Percentiles rank a stretch among this genome's conserved stretches.
Evolutionary conservation across 2,113 vertebrate genomes (phyloP).

Genomic region (Cisticola juncidis): DNA sequence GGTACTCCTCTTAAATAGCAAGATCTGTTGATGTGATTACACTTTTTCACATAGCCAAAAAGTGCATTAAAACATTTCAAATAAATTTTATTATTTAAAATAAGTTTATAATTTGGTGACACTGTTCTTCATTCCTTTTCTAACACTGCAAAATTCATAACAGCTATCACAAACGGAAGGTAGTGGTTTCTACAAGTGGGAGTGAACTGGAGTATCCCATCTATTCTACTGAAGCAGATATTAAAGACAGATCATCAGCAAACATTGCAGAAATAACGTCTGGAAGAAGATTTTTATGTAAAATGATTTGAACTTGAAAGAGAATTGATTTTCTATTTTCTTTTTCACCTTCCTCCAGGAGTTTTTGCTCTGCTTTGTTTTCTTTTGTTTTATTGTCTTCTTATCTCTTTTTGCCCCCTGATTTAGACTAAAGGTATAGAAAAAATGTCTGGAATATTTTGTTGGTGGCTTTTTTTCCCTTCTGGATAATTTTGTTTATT

Average conservation of each 20-base stretch:
- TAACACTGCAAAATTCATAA: neutral
- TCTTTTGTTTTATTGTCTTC: neutral
- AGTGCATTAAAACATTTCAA: neutral
- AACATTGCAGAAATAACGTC: neutral
- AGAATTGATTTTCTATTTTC: neutral
- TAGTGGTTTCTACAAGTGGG: neutral
- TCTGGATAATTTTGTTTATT: neutral
- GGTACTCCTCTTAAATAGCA: neutral
- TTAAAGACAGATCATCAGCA: neutral
- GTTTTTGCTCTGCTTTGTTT: neutral
- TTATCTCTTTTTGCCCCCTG: neutral
- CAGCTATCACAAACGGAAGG: neutral
- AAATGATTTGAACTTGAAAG: neutral
- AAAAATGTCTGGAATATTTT: neutral
- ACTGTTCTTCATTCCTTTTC: neutral
- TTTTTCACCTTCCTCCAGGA: neutral
- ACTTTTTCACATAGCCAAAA: neutral
- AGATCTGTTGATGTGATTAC: neutral
- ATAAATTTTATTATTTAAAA: neutral
- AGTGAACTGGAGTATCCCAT: neutral
- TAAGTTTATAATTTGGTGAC: neutral
- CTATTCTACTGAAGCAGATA: neutral
- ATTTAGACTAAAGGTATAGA: neutral
- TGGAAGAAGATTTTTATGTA: neutral
- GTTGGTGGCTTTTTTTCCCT: neutral